Conservation (phyloP, 2,888 invertebrate species). For the Cheilosia vernalis region DNA sequence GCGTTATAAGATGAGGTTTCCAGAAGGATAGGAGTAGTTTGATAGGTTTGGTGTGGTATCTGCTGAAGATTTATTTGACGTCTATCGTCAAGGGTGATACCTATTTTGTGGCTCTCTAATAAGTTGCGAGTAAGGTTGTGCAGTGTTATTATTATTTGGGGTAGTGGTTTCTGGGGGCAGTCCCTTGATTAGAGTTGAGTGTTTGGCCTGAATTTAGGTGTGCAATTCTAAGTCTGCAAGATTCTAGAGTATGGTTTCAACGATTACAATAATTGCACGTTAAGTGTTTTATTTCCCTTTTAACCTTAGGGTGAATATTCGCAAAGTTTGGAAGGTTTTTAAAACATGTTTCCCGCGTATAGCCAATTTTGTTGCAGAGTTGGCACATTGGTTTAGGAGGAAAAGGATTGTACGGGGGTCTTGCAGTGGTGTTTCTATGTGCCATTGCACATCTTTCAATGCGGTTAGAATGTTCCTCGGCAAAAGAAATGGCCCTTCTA, state of each 20-base stretch:
- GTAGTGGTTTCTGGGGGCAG: neutral
- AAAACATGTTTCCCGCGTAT: too few relatives aligned
- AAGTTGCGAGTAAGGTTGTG: neutral
- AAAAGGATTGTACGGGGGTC: too few relatives aligned
- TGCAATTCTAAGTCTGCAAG: neutral
- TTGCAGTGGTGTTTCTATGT: too few relatives aligned
- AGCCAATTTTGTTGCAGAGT: too few relatives aligned
- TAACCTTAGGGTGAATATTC: too few relatives aligned
- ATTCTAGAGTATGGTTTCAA: neutral
- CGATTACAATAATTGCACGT: neutral
- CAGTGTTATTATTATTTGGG: neutral
- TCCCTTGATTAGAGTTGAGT: too few relatives aligned
- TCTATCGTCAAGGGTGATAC: neutral
- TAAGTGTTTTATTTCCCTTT: too few relatives aligned
- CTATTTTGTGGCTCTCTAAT: neutral
- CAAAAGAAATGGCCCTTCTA: too few relatives aligned
- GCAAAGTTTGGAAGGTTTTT: too few relatives aligned
- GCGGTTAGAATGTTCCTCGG: too few relatives aligned
- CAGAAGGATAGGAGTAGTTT: neutral
- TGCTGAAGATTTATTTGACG: neutral
- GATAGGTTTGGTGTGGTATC: neutral
- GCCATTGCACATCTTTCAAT: too few relatives aligned
- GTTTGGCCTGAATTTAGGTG: neutral
- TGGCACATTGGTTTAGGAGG: too few relatives aligned
- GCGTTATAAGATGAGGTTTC: neutral